These are phyloP conservation scores for Vanessa cardui DNA, from an alignment of 2,888 invertebrate genomes.

Conservation along the genomic window DNA sequence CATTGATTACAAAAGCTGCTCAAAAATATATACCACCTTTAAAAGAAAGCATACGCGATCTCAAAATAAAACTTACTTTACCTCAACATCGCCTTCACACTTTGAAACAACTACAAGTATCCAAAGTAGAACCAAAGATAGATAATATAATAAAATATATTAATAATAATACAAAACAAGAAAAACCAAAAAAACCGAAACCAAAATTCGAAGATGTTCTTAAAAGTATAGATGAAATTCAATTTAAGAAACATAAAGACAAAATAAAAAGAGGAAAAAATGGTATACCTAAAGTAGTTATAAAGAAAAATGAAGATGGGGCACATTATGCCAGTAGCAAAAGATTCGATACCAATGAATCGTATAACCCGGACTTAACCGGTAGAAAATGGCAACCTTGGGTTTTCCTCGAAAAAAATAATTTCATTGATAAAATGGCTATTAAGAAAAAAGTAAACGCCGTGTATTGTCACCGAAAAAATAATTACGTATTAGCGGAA, in stretches of 20 bases:
- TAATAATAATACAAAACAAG: constrained; percentile 46
- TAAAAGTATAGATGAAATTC: constrained; percentile 77
- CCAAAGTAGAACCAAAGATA: constrained; percentile 65
- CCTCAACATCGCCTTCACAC: constrained; percentile 71
- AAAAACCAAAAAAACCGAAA: constrained; percentile 66
- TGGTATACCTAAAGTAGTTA: constrained; percentile 75
- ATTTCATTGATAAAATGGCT: constrained; percentile 76
- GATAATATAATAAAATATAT: constrained; percentile 46
- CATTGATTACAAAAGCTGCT: constrained; percentile 76
- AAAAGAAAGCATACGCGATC: constrained; percentile 65
- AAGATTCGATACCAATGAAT: constrained; percentile 53
- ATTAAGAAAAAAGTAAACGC: constrained; percentile 67
- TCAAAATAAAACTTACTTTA: constrained; percentile 74
- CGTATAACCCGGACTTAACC: constrained; percentile 73
- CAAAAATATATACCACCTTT: constrained; percentile 80
- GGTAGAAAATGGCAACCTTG: constrained; percentile 81
- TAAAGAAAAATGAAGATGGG: constrained; percentile 75
- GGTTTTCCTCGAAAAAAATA: constrained; percentile 75
- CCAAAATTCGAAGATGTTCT: constrained; percentile 81
- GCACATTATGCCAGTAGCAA: constrained; percentile 78
- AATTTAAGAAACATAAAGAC: constrained; percentile 71
- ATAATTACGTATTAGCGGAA: constrained; percentile 67
- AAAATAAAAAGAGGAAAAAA: constrained; percentile 67
- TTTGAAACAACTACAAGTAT: constrained; percentile 69
- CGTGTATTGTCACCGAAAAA: constrained; percentile 68